Percentiles rank a stretch among this genome's conserved stretches.
Evolutionary conservation across 2,888 invertebrate genomes (phyloP).

Genomic region (Trissolcus japonicus): DNA sequence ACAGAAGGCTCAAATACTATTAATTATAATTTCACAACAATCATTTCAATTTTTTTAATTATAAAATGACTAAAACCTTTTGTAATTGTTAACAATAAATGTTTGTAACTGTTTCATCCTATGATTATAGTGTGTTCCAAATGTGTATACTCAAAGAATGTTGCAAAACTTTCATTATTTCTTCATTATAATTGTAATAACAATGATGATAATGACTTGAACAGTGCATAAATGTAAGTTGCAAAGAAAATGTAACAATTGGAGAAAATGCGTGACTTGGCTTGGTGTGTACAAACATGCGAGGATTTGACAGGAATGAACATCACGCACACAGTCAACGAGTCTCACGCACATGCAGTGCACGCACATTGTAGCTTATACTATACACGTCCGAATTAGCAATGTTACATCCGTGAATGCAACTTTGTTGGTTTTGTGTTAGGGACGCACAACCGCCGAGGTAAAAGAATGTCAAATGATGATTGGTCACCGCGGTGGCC

Average conservation of each 20-base stretch:
- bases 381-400: constrained; percentile 51
- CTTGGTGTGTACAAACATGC: neutral
- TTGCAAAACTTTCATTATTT: no score
- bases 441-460: constrained; percentile 59
- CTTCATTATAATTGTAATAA: no score
- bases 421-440: constrained; percentile 35
- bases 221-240: neutral
- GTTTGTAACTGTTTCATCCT: no score
- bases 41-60: no score
- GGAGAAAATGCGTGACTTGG: constrained; percentile 22
- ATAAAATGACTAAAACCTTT: no score
- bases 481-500: constrained; percentile 75
- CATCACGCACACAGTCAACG: constrained; percentile 1
- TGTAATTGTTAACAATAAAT: no score
- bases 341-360: neutral
- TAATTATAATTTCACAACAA: no score
- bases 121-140: no score
- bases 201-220: no score
- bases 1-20: no score
- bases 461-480: constrained; percentile 75
- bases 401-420: constrained; percentile 37
- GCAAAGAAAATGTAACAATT: neutral
- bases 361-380: constrained; percentile 30
- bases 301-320: constrained; percentile 10
- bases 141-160: no score